These are phyloP conservation scores for Misgurnus mizolepis DNA, from an alignment of 2,113 vertebrate species.

Conservation along the genomic window DNA sequence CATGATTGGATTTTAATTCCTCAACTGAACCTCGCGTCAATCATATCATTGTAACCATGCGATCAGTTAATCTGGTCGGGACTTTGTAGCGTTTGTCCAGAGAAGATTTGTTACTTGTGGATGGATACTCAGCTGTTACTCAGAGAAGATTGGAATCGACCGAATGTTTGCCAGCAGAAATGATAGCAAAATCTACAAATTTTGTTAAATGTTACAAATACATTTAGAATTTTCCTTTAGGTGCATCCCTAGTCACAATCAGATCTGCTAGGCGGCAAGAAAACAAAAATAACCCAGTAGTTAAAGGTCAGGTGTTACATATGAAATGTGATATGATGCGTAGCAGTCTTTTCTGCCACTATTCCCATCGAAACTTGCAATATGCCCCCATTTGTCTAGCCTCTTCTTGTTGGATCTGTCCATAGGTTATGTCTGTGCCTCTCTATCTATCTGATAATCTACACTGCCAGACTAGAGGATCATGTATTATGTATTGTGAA, in stretches of 20 bases:
- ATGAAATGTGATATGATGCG: conserved; percentile 23
- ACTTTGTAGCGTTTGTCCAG: too few relatives aligned
- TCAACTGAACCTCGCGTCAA: too few relatives aligned
- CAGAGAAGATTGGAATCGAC: too few relatives aligned
- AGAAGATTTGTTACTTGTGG: too few relatives aligned
- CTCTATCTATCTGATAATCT: conserved; percentile 13
- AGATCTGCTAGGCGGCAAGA: not conserved
- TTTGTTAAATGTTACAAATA: too few relatives aligned
- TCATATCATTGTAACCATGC: too few relatives aligned
- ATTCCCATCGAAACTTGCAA: not conserved
- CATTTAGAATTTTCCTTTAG: too few relatives aligned
- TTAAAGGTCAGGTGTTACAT: conserved; percentile 7
- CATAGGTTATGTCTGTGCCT: not conserved
- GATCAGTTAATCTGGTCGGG: too few relatives aligned
- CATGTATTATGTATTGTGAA: conserved; percentile 22
- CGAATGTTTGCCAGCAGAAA: too few relatives aligned
- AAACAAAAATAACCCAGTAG: not conserved
- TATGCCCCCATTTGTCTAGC: conserved; percentile 12
- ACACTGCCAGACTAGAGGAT: conserved; percentile 10
- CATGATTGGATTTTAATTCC: too few relatives aligned
- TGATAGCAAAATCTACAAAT: too few relatives aligned
- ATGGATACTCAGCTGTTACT: too few relatives aligned
- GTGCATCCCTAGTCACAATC: not conserved
- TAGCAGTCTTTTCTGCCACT: conserved; percentile 11
- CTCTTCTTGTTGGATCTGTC: not conserved